Evolutionary conservation across 2,113 vertebrate genomes (phyloP).

Genomic region (Vireo altiloquus): DNA sequence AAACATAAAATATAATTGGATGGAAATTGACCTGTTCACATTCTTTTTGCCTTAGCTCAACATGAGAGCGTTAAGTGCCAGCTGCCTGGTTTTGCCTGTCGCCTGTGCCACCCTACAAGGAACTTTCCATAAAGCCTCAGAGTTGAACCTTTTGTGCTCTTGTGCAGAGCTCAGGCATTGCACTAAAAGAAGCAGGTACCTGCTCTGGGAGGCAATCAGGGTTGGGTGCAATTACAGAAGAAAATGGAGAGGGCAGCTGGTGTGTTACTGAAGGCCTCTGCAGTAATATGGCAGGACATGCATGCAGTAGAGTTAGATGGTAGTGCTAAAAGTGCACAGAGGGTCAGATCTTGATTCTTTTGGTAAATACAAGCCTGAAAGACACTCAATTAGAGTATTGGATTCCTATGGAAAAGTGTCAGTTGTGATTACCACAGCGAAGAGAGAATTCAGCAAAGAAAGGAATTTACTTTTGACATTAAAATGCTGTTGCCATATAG

Average conservation of each 20-base stretch:
- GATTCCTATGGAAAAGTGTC: background rate
- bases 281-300: background rate
- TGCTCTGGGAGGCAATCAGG: background rate
- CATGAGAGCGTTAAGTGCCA: background rate
- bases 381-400: background rate
- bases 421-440: background rate
- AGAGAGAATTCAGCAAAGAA: background rate
- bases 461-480: background rate
- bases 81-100: background rate
- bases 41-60: conserved; percentile 33
- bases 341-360: background rate
- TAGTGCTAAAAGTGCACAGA: background rate
- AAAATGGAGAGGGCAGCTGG: background rate
- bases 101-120: background rate
- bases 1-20: conserved; percentile 46
- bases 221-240: background rate
- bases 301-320: background rate
- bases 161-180: background rate
- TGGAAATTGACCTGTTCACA: background rate
- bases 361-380: background rate
- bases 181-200: background rate
- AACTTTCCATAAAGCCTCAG: background rate
- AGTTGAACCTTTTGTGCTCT: background rate
- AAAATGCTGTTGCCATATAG: background rate
- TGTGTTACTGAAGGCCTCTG: background rate